Percentiles rank a stretch among this genome's conserved stretches.
These are phyloP conservation scores for Trypoxylus dichotomus DNA, from an alignment of 1,140 invertebrate genomes.

Conservation along the genomic window DNA sequence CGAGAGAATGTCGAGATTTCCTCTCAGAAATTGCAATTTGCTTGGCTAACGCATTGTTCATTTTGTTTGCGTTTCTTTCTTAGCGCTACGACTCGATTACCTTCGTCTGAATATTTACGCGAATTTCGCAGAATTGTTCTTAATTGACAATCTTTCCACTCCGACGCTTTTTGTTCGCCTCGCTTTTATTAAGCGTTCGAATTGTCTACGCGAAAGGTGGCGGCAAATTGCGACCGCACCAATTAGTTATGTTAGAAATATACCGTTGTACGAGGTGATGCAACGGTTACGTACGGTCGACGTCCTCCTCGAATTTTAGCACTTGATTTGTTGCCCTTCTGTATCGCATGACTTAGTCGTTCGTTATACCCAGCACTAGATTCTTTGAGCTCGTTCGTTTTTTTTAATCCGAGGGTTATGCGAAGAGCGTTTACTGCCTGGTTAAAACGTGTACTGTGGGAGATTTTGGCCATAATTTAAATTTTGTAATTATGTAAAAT, in stretches of 20 bases:
- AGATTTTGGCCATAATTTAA: too few species aligned
- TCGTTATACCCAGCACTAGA: neutral
- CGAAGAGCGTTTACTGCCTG: too few species aligned
- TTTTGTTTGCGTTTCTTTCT: neutral
- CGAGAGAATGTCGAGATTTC: too few species aligned
- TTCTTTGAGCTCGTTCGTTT: neutral
- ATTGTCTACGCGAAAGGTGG: neutral
- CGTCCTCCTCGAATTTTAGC: neutral
- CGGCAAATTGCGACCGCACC: neutral
- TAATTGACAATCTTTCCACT: constrained; percentile 2
- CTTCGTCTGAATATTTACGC: neutral
- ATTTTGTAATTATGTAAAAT: too few species aligned
- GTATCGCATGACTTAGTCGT: neutral
- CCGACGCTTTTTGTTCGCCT: neutral
- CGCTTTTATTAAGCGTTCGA: neutral
- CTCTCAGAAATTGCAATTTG: neutral
- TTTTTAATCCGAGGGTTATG: neutral
- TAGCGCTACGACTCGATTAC: neutral
- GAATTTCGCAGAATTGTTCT: neutral
- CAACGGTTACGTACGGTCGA: neutral
- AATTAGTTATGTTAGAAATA: neutral
- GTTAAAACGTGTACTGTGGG: too few species aligned
- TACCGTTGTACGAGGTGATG: neutral
- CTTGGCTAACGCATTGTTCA: neutral
- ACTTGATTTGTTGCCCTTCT: neutral